phyloP scores from a whole-genome alignment of 2,797 vertebrate genomes.

The Hippocampus kuda region DNA sequence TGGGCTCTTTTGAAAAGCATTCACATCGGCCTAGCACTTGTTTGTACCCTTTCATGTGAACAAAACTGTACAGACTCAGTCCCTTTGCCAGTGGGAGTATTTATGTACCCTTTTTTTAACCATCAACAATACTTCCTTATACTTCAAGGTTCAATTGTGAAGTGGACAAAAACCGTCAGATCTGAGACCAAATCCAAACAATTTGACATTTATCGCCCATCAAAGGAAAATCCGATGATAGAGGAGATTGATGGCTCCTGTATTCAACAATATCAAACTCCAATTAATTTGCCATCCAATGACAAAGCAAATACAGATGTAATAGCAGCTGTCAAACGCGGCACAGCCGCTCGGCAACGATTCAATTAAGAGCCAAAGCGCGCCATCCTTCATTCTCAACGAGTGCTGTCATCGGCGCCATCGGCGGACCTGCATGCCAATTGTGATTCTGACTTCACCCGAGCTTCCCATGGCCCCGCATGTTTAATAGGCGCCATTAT shows the following conservation, averaged over 20 bases:
- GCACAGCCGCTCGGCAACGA: background rate
- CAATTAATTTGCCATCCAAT: background rate
- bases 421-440: slow-evolving; percentile 40
- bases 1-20: too few relatives aligned
- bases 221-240: background rate
- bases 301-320: slow-evolving; percentile 1
- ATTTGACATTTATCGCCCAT: background rate
- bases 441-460: slow-evolving; percentile 25
- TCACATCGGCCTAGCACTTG: too few relatives aligned
- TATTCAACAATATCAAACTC: background rate
- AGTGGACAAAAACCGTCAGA: background rate
- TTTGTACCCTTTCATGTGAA: too few relatives aligned
- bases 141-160: too few relatives aligned
- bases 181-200: background rate
- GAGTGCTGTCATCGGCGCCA: slow-evolving; percentile 44
- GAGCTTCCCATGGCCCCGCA: background rate
- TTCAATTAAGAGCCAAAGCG: slow-evolving; percentile 32
- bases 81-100: too few relatives aligned
- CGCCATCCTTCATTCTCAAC: slow-evolving; percentile 35
- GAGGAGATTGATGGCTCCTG: background rate
- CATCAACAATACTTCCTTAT: too few relatives aligned
- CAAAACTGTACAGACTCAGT: too few relatives aligned
- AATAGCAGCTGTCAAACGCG: background rate
- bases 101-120: too few relatives aligned
- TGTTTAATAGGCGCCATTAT: background rate